Conservation (phyloP, 2,888 invertebrate species). For the Napeogenes inachia region DNA sequence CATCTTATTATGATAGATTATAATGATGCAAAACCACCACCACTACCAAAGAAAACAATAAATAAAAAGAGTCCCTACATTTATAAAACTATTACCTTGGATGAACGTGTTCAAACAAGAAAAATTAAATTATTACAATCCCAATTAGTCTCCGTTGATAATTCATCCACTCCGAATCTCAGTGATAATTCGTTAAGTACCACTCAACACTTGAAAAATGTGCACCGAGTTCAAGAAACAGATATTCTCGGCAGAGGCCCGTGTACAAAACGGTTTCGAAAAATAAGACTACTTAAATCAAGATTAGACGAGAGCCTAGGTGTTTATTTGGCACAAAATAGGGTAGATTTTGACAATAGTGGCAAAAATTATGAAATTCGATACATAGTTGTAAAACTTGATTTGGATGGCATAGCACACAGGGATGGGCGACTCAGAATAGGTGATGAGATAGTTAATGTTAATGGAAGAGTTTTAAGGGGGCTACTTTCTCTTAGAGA, state of each 20-base stretch:
- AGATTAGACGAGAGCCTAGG: slow-evolving; percentile 83
- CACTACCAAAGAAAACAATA: slow-evolving; percentile 67
- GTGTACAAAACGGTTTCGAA: slow-evolving; percentile 79
- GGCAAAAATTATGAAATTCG: slow-evolving; percentile 78
- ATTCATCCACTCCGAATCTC: slow-evolving; percentile 50
- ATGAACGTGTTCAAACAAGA: slow-evolving; percentile 71
- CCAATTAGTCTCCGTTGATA: slow-evolving; percentile 59
- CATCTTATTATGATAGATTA: slow-evolving; percentile 45
- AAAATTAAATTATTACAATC: slow-evolving; percentile 72
- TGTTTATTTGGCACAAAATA: slow-evolving; percentile 83
- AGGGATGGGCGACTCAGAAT: slow-evolving; percentile 89
- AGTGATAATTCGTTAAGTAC: slow-evolving; percentile 46
- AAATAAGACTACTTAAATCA: slow-evolving; percentile 81
- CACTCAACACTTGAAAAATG: slow-evolving; percentile 49
- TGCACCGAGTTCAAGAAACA: slow-evolving; percentile 50
- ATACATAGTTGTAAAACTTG: slow-evolving; percentile 80
- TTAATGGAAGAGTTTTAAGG: slow-evolving; percentile 88
- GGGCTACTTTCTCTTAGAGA: slow-evolving; percentile 83
- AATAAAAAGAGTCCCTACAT: slow-evolving; percentile 64
- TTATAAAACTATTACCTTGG: slow-evolving; percentile 69
- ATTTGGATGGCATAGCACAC: slow-evolving; percentile 81
- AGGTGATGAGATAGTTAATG: slow-evolving; percentile 93
- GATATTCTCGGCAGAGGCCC: slow-evolving; percentile 76
- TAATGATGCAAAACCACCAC: slow-evolving; percentile 64
- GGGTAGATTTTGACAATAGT: slow-evolving; percentile 70